phyloP scores from a whole-genome alignment of 2,888 invertebrate species.

The Drymonia ruficornis region DNA sequence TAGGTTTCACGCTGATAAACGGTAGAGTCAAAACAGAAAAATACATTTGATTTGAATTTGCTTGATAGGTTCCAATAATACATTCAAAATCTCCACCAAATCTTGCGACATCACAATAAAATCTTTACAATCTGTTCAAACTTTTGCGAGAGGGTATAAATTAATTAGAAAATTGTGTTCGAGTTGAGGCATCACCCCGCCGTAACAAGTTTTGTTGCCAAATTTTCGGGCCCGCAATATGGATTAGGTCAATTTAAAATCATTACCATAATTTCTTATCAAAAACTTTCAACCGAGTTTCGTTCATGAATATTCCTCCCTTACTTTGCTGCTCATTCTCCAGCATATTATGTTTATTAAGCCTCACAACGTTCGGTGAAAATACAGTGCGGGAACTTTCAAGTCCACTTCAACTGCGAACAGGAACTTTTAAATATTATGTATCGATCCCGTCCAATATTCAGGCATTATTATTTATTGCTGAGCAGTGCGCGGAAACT shows the following conservation, averaged over 20 bases:
- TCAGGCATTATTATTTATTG: slow-evolving; percentile 66
- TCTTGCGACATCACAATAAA: slow-evolving; percentile 44
- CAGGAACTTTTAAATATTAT: slow-evolving; percentile 57
- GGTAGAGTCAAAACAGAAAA: too few relatives aligned
- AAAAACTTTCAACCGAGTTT: slow-evolving; percentile 65
- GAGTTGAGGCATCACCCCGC: slow-evolving; percentile 56
- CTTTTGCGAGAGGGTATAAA: slow-evolving; percentile 57
- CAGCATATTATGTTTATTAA: slow-evolving; percentile 51
- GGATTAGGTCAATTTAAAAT: slow-evolving; percentile 77
- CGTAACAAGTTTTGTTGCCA: slow-evolving; percentile 59
- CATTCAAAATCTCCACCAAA: slow-evolving; percentile 9
- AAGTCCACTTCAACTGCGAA: slow-evolving; percentile 38
- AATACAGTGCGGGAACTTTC: slow-evolving; percentile 24
- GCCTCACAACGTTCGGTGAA: slow-evolving; percentile 34
- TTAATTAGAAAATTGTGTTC: slow-evolving; percentile 66
- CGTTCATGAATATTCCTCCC: slow-evolving; percentile 67
- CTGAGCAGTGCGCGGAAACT: slow-evolving; percentile 60
- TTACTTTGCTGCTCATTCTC: slow-evolving; percentile 55
- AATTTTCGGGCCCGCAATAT: slow-evolving; percentile 62
- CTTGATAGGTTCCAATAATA: too few relatives aligned
- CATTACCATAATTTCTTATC: slow-evolving; percentile 76
- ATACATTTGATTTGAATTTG: too few relatives aligned
- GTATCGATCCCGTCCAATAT: slow-evolving; percentile 59
- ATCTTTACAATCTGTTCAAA: slow-evolving; percentile 49
- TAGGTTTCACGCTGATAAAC: too few relatives aligned